phyloP scores from a whole-genome alignment of 2,888 invertebrate species.

The Limnephilus rhombicus region DNA sequence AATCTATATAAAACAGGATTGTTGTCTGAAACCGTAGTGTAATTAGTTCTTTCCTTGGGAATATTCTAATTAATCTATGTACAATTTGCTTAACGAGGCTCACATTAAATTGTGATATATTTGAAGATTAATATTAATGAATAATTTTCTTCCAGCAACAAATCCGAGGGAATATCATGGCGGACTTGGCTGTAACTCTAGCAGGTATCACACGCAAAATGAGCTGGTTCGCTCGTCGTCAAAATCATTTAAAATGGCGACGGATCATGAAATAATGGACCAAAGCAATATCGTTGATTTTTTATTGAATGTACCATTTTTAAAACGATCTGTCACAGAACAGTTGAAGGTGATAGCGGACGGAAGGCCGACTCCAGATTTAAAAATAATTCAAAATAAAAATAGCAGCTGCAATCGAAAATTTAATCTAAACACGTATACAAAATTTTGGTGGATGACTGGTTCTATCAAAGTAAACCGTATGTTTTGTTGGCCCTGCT shows the following conservation, averaged over 20 bases:
- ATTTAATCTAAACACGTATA: not conserved
- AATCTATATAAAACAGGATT: no score
- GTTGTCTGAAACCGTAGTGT: no score
- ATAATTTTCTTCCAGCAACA: not conserved
- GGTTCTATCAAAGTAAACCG: not conserved
- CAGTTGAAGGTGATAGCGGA: not conserved
- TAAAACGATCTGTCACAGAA: not conserved
- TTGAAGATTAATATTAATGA: not conserved
- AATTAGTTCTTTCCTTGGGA: no score
- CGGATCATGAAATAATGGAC: not conserved
- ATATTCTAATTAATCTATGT: no score
- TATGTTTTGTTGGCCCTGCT: not conserved
- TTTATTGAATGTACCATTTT: not conserved
- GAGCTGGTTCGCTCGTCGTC: not conserved
- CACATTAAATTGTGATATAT: no score
- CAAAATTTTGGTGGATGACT: not conserved
- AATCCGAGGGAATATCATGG: not conserved
- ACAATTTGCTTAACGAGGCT: no score
- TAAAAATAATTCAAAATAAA: constrained; percentile 1
- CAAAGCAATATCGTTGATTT: not conserved
- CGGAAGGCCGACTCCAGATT: not conserved
- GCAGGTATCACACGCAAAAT: not conserved
- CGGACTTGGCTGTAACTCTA: not conserved
- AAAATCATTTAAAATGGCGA: not conserved
- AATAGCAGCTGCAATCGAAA: not conserved